Evolutionary conservation across 2,888 invertebrate genomes (phyloP), one percentile per base, ranked within the genome.

Genomic region (Yponomeuta evonymella): DNA sequence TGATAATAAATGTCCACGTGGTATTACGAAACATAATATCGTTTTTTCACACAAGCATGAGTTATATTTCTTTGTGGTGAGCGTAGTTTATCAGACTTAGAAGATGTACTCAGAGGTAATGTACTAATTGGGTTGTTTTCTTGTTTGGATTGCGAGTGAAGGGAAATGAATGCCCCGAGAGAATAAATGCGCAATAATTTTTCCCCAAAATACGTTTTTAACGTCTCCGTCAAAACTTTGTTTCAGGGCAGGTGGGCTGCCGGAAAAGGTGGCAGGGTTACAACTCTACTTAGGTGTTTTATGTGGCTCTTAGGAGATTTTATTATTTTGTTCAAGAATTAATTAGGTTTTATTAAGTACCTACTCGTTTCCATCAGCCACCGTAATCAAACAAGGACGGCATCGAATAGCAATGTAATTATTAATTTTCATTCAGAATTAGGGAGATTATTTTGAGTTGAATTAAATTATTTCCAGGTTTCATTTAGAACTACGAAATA

Each of bases 401-500:
- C 51, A 58, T 58, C 51, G 51, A 58, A 58, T 65, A 23, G 29
- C 65, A 88, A 87, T 87, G 85, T 82, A 82, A 83, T 87, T 86
- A 87, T 86, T 86, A 87, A 90, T 87, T 58, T 89, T 87, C 86
- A 88, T 89, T 89, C 81, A 81, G 85, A 83, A 88, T 86, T 88
- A 85, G 90, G 90, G 89, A 84, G 86, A 84, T 87, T 12, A 15
- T 62, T 43, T 83, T 82, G 80, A 85, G 78, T 79, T 77, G 82
- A 86, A 86, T 86, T 33, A 33, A 88, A 89, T 90, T 88, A 90
- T 89, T 86, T 87, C 84, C 85, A 82, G 82, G 83, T 88, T 90
- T 91, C 90, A 91, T 91, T 90, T 87, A 90, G 87, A 84, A 87
- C 83, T 84, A 86, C 85, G 84, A 84, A 88, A 87, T 89, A 87